A percentile compares a stretch with the other conserved stretches of the same genome.
Conservation (phyloP, 2,797 vertebrate genomes). For the Kryptopterus vitreolus region DNA sequence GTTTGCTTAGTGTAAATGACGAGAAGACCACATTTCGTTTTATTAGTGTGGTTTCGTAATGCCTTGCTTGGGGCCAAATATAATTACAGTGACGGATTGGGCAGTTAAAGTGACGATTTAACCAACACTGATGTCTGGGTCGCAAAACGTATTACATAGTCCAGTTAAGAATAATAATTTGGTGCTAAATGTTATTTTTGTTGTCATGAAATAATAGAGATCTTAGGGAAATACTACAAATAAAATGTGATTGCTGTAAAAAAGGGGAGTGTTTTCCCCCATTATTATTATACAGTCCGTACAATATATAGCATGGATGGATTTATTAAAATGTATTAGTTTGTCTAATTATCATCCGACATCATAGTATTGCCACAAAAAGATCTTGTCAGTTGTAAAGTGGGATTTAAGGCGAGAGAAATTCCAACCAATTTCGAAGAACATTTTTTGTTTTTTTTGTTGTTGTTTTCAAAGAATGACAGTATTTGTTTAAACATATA, state of each 20-base stretch:
- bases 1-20: neutral
- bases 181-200: too few relatives aligned
- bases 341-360: neutral
- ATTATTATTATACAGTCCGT: neutral
- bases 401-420: neutral
- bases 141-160: neutral
- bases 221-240: neutral
- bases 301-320: neutral
- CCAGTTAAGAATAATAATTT: neutral
- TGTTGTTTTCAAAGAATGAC: neutral
- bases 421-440: neutral
- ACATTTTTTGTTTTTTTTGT: too few relatives aligned
- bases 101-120: constrained; percentile 17
- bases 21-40: neutral
- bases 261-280: too few relatives aligned
- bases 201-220: neutral
- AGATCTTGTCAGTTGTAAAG: neutral
- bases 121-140: neutral
- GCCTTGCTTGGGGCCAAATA: neutral
- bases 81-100: constrained; percentile 13
- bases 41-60: neutral
- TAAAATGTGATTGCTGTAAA: neutral
- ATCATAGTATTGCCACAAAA: neutral
- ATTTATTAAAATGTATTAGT: neutral
- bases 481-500: neutral